Conservation (phyloP, 2,797 vertebrate species). For the Sphaeramia orbicularis region DNA sequence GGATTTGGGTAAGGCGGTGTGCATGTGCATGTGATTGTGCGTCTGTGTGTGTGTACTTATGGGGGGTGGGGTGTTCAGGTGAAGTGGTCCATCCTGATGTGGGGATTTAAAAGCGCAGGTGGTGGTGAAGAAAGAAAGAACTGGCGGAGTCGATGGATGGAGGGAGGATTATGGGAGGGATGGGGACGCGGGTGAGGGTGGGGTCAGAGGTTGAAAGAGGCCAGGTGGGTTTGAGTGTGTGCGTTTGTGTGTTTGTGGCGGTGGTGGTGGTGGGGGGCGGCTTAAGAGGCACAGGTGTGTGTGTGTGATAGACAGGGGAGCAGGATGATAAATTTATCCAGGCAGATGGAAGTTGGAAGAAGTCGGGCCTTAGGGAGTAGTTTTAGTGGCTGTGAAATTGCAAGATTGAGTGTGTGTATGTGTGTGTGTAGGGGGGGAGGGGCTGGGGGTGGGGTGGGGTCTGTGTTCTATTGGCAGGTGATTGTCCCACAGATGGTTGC, state of each 20-base stretch:
- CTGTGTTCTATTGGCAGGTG: conserved; percentile 64
- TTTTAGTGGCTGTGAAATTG: conserved; percentile 64
- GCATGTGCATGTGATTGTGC: conserved; percentile 25
- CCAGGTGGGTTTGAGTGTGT: conserved; percentile 68
- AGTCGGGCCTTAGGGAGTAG: conserved; percentile 63
- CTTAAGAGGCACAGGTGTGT: conserved; percentile 71
- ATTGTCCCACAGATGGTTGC: conserved; percentile 71
- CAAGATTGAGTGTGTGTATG: conserved; percentile 41
- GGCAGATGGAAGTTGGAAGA: conserved; percentile 74
- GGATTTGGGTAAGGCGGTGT: conserved; percentile 36
- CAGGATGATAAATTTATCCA: conserved; percentile 68
- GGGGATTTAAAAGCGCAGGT: conserved; percentile 79
- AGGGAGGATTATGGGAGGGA: conserved; percentile 60
- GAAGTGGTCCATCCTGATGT: conserved; percentile 68
- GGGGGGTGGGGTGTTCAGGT: conserved; percentile 64
- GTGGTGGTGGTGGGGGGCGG: conserved; percentile 11
- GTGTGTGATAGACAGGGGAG: conserved; percentile 63
- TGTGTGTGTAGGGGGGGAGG: conserved; percentile 8
- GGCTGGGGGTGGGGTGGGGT: background rate
- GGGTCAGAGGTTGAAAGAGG: conserved; percentile 76
- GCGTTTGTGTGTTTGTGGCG: conserved; percentile 25
- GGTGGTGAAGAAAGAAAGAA: conserved; percentile 59
- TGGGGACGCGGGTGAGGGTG: conserved; percentile 49
- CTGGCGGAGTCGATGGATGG: conserved; percentile 51
- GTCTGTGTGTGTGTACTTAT: conserved; percentile 21